Evolutionary conservation across 2,113 vertebrate species (phyloP).

Genomic region (Cochlearius cochlearius): DNA sequence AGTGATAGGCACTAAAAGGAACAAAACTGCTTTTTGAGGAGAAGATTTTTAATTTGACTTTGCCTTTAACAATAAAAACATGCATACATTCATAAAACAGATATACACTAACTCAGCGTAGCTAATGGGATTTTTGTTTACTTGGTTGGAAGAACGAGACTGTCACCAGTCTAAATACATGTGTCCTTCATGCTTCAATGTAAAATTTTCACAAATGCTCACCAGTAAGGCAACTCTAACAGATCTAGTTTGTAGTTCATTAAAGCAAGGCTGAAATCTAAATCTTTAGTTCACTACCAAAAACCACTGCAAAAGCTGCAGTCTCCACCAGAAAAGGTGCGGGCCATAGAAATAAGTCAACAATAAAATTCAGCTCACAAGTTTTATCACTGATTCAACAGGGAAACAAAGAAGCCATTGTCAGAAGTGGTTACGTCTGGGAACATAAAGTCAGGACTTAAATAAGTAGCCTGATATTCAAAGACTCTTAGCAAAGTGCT

Average conservation of each 20-base stretch:
- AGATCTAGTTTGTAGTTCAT: background rate
- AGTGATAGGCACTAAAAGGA: background rate
- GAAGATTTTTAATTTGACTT: background rate
- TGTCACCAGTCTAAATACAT: background rate
- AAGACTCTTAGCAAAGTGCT: slow-evolving; percentile 4
- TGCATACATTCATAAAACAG: background rate
- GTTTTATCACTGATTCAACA: slow-evolving; percentile 52
- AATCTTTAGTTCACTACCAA: background rate
- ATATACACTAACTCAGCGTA: background rate
- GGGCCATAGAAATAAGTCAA: slow-evolving; percentile 14
- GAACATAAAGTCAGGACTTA: slow-evolving; percentile 21
- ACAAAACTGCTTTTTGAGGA: background rate
- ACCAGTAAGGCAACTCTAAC: background rate
- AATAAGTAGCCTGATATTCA: background rate
- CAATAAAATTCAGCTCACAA: slow-evolving; percentile 27
- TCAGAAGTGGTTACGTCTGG: slow-evolving; percentile 3
- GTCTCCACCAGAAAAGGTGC: background rate
- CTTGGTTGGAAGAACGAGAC: background rate
- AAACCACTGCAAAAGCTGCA: background rate
- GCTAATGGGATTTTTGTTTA: background rate
- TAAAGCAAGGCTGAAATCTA: background rate
- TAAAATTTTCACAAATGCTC: background rate
- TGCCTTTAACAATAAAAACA: background rate
- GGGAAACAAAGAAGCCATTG: slow-evolving; percentile 53
- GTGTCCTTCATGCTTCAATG: background rate